Conservation (phyloP, 1,140 invertebrate species). For the Pseudomyrmex concolor region DNA sequence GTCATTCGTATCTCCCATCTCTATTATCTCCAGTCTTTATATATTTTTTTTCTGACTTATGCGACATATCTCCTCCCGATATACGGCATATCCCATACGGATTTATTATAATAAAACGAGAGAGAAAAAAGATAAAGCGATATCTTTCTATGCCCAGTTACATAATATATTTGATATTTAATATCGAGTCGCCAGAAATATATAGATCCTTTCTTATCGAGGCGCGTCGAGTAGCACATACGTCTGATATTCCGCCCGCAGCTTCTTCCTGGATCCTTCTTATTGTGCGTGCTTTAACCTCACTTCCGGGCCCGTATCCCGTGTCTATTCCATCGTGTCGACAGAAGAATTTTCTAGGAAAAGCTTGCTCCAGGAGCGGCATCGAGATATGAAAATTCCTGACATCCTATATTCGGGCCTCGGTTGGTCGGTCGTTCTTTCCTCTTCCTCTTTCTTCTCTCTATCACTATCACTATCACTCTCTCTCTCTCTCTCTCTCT, state of each 20-base stretch:
- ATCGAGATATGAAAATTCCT: slow-evolving; percentile 80
- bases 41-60: no score
- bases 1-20: no score
- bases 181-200: slow-evolving; percentile 3
- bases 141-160: no score
- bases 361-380: slow-evolving; percentile 69
- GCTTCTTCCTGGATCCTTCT: slow-evolving; percentile 43
- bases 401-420: slow-evolving; percentile 75
- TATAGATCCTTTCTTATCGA: slow-evolving; percentile 28
- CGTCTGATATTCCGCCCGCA: slow-evolving; percentile 37
- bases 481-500: slow-evolving; percentile 32
- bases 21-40: no score
- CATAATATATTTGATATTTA: not conserved
- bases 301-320: slow-evolving; percentile 47
- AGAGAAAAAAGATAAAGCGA: no score
- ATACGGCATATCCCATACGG: no score
- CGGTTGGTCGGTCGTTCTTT: slow-evolving; percentile 63
- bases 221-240: not conserved
- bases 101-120: no score
- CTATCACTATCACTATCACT: no score
- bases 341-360: slow-evolving; percentile 70
- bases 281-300: slow-evolving; percentile 52
- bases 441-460: slow-evolving; percentile 2
- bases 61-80: no score
- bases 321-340: slow-evolving; percentile 53